Evolutionary conservation across 2,888 invertebrate species (phyloP).

Genomic region (Amaurobius ferox): DNA sequence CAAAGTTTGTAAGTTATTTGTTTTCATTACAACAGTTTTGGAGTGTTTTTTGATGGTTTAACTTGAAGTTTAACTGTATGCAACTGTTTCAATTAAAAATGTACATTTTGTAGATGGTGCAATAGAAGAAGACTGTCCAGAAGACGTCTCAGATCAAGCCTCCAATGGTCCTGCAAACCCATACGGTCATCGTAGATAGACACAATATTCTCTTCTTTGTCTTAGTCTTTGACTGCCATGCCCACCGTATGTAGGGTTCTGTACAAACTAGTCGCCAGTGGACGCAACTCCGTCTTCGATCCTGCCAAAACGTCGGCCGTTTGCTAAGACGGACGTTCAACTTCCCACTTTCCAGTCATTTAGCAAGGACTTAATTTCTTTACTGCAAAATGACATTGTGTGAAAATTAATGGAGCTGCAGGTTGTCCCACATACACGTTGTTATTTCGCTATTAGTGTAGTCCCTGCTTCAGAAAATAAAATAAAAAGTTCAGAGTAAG

Average conservation of each 20-base stretch:
- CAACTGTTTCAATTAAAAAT: background rate
- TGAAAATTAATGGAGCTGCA: background rate
- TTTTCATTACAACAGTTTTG: too few species aligned
- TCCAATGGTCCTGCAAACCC: constrained; percentile 67
- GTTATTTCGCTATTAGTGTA: constrained; percentile 64
- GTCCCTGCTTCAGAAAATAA: background rate
- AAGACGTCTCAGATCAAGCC: constrained; percentile 60
- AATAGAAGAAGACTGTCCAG: constrained; percentile 70
- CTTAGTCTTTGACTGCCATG: constrained; percentile 70
- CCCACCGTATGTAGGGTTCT: constrained; percentile 63
- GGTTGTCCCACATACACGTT: constrained; percentile 19
- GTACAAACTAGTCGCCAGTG: constrained; percentile 71
- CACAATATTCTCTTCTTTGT: constrained; percentile 58
- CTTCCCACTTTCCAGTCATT: constrained; percentile 60
- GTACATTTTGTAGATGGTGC: constrained; percentile 56
- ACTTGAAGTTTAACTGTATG: background rate
- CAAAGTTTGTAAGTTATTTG: too few species aligned
- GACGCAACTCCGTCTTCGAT: constrained; percentile 56
- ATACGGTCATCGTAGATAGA: constrained; percentile 69
- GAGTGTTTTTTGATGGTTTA: too few species aligned
- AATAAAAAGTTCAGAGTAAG: background rate
- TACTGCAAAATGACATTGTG: constrained; percentile 39
- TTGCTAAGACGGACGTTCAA: constrained; percentile 37
- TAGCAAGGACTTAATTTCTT: constrained; percentile 45
- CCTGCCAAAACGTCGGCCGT: constrained; percentile 60